Percentiles rank a stretch among this genome's conserved stretches.
phyloP scores from a whole-genome alignment of 1,140 invertebrate genomes.

The Seison nebaliae region DNA sequence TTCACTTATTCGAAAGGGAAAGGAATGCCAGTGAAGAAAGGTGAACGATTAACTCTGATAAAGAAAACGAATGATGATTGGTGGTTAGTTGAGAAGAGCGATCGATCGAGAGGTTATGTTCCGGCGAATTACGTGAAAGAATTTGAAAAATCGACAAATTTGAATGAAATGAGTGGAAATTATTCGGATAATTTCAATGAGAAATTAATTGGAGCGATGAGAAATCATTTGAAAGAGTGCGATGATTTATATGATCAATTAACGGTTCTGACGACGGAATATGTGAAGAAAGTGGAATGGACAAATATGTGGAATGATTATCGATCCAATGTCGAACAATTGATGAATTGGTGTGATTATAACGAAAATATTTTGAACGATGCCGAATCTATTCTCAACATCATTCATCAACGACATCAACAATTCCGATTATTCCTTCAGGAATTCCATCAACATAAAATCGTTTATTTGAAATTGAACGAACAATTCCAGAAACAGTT shows the following conservation, averaged over 20 bases:
- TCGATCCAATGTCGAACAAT: conserved; percentile 29
- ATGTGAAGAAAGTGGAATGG: conserved; percentile 15
- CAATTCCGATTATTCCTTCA: not conserved
- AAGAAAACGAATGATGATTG: conserved; percentile 85
- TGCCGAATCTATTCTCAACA: no score
- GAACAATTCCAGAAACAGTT: conserved; percentile 5
- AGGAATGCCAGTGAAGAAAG: conserved; percentile 3
- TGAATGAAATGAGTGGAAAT: conserved; percentile 33
- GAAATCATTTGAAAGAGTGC: not conserved
- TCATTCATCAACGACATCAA: not conserved
- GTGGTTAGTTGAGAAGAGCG: conserved; percentile 78
- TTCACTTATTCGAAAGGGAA: conserved; percentile 45
- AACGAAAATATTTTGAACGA: not conserved
- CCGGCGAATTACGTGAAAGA: conserved; percentile 85
- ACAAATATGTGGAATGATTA: conserved; percentile 7
- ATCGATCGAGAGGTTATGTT: conserved; percentile 73
- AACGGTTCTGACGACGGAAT: conserved; percentile 3
- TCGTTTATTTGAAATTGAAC: conserved; percentile 2
- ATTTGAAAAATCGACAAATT: conserved; percentile 52
- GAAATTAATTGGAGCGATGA: not conserved
- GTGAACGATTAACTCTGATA: conserved; percentile 49
- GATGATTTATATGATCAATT: not conserved
- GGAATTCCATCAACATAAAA: conserved; percentile 3
- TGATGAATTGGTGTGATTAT: conserved; percentile 26
- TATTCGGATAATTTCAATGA: not conserved